Base-by-base conservation (phyloP, 2,888 invertebrate genomes). In the Volucella inflata region DNA sequence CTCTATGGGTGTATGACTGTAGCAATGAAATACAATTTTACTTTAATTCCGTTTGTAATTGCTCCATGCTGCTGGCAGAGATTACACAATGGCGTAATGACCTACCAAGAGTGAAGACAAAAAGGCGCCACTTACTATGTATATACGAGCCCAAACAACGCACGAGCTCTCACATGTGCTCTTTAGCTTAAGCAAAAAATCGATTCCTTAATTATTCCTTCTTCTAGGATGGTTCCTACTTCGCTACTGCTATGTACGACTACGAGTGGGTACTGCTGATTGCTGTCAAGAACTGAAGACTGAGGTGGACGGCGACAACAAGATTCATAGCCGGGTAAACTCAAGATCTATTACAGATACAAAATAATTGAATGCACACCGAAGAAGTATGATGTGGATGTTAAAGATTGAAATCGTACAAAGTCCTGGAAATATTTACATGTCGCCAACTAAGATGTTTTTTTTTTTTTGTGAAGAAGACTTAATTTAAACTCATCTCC, bases 61-160 rank as follows among this genome's bases (percentile, higher is more conserved):
- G 85, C 85, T 81, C 72, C 76, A 68, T 85, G 81, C 85, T 85
- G 72, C 81, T 76, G 85, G 85, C 85, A 76, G 36, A 85, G 85
- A 85, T 85, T 85, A 85, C 81, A 85, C 85, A 85, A 85, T 77
- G 64, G 85, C 85, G 85, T 85, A 85, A 81, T 85, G 85, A 85
- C 81, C 85, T 81, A 72, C 72, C 81, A 72, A 80, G 64, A 79
- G 74, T 79, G 64, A 84, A 79, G 84, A 84, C 84, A 84, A 84
- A 76, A 75, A 71, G 81, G 85, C 85, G 85, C 85, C 85, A 80
- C 70, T 81, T 72, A n/a, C n/a, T n/a, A n/a, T n/a, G n/a, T n/a
- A n/a, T n/a, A 57, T 85, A 67, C 46, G 80, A 80, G 75, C 59
- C 79, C 57, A 42, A 72, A 51, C 59, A 72, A 64, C 16, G 77